Evolutionary conservation across 2,113 vertebrate species (phyloP), one percentile per base, ranked within the genome.

Genomic region (Cottus gobio): DNA sequence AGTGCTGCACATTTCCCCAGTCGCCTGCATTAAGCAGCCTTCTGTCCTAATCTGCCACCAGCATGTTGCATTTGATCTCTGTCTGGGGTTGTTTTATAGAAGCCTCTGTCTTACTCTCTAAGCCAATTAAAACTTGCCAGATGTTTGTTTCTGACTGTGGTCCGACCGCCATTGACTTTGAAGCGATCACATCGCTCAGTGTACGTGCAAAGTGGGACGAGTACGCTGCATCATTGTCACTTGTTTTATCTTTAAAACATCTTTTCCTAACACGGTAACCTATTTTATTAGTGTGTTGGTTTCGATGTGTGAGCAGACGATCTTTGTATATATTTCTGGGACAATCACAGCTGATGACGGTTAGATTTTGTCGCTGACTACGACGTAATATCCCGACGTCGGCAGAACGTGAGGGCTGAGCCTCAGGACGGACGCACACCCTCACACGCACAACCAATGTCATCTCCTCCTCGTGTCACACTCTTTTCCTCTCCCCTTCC

Each of bases 61-160:
- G 90, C 89, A 90, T 92, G 90, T 92, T 85, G 82, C 74, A 83
- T 94, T 95, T 95, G 93, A 95, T 95, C 93, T 94, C 88, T 72
- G 91, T 92, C 91, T 93, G 94, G 89, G 91, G 91, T 80, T 89
- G 80, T 90, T 93, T 95, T 94, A 94, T 90, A 86, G 92, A 87
- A 67, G 89, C 89, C 88, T 86, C 91, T 87, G 94, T 93, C 90
- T 91, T 89, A 89, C 88, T 89, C 89, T 87, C 70, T 50, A 44
- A 82, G 79, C 87, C 87, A 92, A 95, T 94, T 92, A 93, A 92
- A 92, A 89, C 39, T 62, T 61, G 73, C 93, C 94, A 95, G 93
- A 95, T 95, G 95, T 95, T 86, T 87, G 87, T 91, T 87, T 84
- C 71, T 75, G 84, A 84, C 89, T 77, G 81, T 83, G 90, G 81